A percentile compares a stretch with the other conserved stretches of the same genome.
phyloP scores from a whole-genome alignment of 2,113 vertebrate genomes.

The Ellobius talpinus region DNA sequence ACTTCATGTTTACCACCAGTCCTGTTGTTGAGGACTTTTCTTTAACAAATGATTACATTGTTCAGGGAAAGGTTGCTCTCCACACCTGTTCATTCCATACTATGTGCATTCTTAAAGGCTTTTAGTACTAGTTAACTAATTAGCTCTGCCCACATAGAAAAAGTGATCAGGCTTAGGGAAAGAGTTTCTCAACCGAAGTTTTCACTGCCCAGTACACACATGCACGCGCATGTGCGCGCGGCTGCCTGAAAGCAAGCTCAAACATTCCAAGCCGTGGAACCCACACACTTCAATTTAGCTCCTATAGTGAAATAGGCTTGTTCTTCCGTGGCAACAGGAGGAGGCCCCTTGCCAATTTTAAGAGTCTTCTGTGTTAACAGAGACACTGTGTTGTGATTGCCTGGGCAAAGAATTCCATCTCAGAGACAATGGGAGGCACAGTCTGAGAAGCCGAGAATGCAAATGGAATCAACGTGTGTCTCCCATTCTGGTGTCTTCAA shows the following conservation, averaged over 20 bases:
- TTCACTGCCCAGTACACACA: not conserved
- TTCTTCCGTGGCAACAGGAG: not conserved
- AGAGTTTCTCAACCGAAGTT: not conserved
- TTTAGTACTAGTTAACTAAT: not conserved
- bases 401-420: not conserved
- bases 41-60: not conserved
- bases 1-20: not conserved
- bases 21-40: not conserved
- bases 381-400: not conserved
- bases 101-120: not conserved
- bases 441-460: not conserved
- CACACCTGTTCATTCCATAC: not conserved
- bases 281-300: not conserved
- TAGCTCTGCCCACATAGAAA: not conserved
- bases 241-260: not conserved
- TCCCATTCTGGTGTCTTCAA: not conserved
- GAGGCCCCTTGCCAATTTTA: not conserved
- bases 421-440: not conserved
- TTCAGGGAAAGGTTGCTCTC: not conserved
- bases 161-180: not conserved
- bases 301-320: not conserved
- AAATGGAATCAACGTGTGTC: fast-evolving
- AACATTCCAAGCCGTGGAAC: no score
- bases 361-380: not conserved
- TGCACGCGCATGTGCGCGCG: fast-evolving